Percentiles rank a stretch among this genome's conserved stretches.
Evolutionary conservation across 2,797 vertebrate species (phyloP).

Genomic region (Babyrousa celebensis): DNA sequence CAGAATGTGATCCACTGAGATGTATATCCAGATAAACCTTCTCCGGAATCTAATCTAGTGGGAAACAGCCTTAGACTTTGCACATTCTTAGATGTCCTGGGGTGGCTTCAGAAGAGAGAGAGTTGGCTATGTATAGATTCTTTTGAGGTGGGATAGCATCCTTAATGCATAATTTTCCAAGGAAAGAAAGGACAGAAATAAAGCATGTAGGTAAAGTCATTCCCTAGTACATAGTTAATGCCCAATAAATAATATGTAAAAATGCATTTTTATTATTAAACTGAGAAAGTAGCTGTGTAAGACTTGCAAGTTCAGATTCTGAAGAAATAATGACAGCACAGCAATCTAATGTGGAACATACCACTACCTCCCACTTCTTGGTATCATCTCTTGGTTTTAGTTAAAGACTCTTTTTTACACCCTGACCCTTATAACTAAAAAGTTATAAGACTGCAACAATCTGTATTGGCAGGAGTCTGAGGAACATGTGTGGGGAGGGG

Average conservation of each 20-base stretch:
- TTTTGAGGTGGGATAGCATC: too few species aligned
- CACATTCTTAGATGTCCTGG: background rate
- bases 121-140: background rate
- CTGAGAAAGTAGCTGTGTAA: background rate
- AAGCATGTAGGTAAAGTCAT: background rate
- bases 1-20: background rate
- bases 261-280: background rate
- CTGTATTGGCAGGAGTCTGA: background rate
- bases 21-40: background rate
- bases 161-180: background rate
- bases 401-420: background rate
- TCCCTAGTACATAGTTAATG: background rate
- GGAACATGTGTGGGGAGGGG: background rate
- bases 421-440: background rate
- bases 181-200: background rate
- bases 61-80: background rate
- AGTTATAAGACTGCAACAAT: background rate
- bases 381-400: background rate
- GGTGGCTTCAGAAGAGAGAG: background rate
- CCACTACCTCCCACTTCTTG: background rate
- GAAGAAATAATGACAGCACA: background rate
- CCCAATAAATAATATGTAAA: background rate
- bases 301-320: background rate
- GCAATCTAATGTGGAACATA: background rate
- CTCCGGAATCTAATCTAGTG: background rate